These are phyloP conservation scores for Emys orbicularis DNA, from an alignment of 2,797 vertebrate species.

Conservation along the genomic window DNA sequence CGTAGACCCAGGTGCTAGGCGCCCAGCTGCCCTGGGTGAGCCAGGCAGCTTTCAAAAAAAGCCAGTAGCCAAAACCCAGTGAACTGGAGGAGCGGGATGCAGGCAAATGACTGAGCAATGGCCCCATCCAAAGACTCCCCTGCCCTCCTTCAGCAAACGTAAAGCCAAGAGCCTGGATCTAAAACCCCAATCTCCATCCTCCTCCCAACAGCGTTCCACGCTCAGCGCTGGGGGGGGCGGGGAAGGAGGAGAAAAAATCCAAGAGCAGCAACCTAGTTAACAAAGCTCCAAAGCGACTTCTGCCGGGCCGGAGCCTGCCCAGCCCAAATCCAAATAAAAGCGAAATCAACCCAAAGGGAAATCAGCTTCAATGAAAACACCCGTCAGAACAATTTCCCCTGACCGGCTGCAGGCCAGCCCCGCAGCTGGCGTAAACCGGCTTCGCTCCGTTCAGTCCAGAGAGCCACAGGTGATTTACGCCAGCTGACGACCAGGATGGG, in stretches of 20 bases:
- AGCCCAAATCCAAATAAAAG: background rate
- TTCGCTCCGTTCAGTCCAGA: too few relatives aligned
- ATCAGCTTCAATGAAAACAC: background rate
- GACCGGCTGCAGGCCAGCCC: too few relatives aligned
- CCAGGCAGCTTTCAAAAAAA: background rate
- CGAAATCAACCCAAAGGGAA: too few relatives aligned
- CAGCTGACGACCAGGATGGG: too few relatives aligned
- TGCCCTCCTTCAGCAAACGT: too few relatives aligned
- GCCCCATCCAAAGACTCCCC: background rate
- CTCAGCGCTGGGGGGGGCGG: background rate
- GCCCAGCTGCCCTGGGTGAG: background rate
- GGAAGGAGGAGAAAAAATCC: background rate
- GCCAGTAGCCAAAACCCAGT: background rate
- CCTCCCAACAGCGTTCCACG: too few relatives aligned
- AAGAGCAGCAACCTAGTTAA: background rate
- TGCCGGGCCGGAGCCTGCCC: background rate
- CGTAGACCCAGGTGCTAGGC: background rate
- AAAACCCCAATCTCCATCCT: too few relatives aligned
- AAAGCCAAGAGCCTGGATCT: too few relatives aligned
- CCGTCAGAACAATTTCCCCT: too few relatives aligned
- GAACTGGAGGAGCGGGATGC: background rate
- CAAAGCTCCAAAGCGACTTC: background rate
- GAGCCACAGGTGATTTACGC: too few relatives aligned
- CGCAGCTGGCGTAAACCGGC: too few relatives aligned
- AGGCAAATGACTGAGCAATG: background rate